Evolutionary conservation across 2,113 vertebrate species (phyloP).

Genomic region (Perca fluviatilis): DNA sequence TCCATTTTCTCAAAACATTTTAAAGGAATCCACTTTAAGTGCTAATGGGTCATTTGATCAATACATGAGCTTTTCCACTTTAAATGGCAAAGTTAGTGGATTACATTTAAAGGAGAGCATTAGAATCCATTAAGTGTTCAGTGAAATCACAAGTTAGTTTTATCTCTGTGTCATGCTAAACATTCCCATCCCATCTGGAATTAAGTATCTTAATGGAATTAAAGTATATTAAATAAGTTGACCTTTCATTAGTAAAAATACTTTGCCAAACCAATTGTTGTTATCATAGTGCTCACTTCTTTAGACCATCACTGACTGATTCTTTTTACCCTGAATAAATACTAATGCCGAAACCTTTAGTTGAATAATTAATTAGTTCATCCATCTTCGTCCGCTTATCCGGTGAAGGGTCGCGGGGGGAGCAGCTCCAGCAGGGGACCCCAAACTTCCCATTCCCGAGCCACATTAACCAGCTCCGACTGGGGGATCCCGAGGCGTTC

Average conservation of each 20-base stretch:
- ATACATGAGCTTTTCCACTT: constrained; percentile 61
- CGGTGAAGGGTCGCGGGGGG: no score
- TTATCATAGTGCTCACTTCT: not conserved
- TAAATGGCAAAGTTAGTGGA: constrained; percentile 45
- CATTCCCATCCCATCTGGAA: not conserved
- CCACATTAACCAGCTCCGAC: no score
- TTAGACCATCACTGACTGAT: not conserved
- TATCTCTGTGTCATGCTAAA: not conserved
- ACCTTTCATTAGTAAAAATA: not conserved
- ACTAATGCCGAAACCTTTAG: no score
- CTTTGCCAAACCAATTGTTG: not conserved
- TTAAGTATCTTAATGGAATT: no score
- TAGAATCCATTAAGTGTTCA: constrained; percentile 62
- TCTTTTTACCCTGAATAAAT: not conserved
- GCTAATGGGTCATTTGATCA: constrained; percentile 79
- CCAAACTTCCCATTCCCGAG: no score
- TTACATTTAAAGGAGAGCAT: constrained; percentile 45
- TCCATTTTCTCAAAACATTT: constrained; percentile 74
- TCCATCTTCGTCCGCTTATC: no score
- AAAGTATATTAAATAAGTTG: no score
- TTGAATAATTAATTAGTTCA: no score
- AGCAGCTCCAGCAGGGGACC: no score
- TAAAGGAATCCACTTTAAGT: constrained; percentile 65
- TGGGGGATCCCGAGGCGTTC: no score
- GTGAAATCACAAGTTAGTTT: not conserved